These are phyloP conservation scores for Polypedilum pembai DNA, from an alignment of 1,140 invertebrate genomes.

Conservation along the genomic window DNA sequence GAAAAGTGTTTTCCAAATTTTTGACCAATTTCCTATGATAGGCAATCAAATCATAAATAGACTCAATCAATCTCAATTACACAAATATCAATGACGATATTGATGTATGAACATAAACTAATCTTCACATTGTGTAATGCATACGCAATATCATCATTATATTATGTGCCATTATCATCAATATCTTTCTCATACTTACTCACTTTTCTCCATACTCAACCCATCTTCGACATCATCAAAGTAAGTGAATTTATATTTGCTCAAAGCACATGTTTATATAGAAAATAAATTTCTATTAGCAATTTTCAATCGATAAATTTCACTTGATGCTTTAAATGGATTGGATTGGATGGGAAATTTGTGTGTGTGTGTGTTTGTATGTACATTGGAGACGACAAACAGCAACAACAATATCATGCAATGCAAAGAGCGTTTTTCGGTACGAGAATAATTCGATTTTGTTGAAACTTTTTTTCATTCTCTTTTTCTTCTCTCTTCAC, in stretches of 20 bases:
- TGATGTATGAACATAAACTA: too few relatives aligned
- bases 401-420: not conserved
- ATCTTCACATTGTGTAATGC: too few relatives aligned
- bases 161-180: too few relatives aligned
- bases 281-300: conserved; percentile 28
- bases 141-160: too few relatives aligned
- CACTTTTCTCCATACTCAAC: not conserved
- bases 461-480: not conserved
- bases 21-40: too few relatives aligned
- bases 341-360: not conserved
- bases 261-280: conserved; percentile 27
- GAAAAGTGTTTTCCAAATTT: too few relatives aligned
- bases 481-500: not conserved
- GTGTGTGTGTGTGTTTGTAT: not conserved
- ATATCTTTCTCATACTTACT: not conserved
- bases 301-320: conserved; percentile 26
- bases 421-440: conserved; percentile 21
- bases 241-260: conserved; percentile 20
- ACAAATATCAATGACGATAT: too few relatives aligned
- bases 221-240: conserved; percentile 11
- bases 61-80: too few relatives aligned
- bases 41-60: too few relatives aligned
- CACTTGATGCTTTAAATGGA: conserved; percentile 19
- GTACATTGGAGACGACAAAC: conserved; percentile 11
- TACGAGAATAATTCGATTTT: conserved; percentile 14